Evolutionary conservation across 1,140 invertebrate species (phyloP).

Genomic region (Drosophila sechellia): DNA sequence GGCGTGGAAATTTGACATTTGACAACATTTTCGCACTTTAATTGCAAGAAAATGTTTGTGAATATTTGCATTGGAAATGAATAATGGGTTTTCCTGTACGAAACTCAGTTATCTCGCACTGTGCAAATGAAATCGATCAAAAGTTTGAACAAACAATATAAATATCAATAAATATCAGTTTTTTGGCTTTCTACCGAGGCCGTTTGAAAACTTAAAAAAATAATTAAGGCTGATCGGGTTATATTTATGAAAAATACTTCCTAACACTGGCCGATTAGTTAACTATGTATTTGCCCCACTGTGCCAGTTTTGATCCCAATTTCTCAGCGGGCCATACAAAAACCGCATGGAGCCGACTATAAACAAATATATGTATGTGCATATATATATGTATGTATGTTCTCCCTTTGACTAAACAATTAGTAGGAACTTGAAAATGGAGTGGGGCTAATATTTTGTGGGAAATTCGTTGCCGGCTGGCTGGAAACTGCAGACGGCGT

Average conservation of each 20-base stretch:
- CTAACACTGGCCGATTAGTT: not conserved
- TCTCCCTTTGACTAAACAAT: conserved; percentile 59
- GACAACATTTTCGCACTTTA: too few species aligned
- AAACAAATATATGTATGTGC: conserved; percentile 58
- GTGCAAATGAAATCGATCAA: not conserved
- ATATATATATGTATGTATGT: not conserved
- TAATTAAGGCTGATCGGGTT: not conserved
- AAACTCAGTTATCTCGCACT: not conserved
- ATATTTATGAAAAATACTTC: not conserved
- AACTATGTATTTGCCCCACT: conserved; percentile 10
- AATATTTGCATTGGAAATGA: not conserved
- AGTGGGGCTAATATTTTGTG: conserved; percentile 27
- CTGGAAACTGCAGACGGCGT: conserved; percentile 35
- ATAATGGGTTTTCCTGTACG: too few species aligned
- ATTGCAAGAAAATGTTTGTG: too few species aligned
- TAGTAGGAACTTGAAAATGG: conserved; percentile 28
- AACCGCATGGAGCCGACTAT: conserved; percentile 45
- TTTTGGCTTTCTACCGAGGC: conserved; percentile 2
- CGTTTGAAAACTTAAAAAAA: conserved; percentile 2
- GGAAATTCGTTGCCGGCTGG: conserved; percentile 49
- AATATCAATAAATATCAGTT: conserved; percentile 9
- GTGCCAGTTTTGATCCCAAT: conserved; percentile 27
- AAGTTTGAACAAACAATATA: conserved; percentile 1
- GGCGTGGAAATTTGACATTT: not conserved
- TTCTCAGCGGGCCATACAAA: conserved; percentile 4